phyloP scores from a whole-genome alignment of 2,888 invertebrate genomes.

The Apomyelois bistriatella region DNA sequence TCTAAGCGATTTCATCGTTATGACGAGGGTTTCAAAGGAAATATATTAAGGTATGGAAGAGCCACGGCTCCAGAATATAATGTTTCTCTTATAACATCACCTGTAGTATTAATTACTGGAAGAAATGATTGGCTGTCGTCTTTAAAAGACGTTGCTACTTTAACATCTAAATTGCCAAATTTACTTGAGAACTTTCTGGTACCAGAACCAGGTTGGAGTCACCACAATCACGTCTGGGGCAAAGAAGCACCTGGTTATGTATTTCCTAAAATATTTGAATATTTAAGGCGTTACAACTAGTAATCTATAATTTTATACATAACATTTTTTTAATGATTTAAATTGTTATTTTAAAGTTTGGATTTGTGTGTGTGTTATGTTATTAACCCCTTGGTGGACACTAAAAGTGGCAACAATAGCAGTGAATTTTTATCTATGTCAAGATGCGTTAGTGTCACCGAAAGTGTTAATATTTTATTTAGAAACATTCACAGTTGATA shows the following conservation, averaged over 20 bases:
- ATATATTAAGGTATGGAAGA: constrained; percentile 51
- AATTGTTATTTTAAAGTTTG: too few species aligned
- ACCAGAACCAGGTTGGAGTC: constrained; percentile 70
- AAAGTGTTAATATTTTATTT: too few species aligned
- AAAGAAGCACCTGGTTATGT: constrained; percentile 43
- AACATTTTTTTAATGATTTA: background rate
- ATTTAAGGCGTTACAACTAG: constrained; percentile 37
- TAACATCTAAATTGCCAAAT: constrained; percentile 77
- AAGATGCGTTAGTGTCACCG: too few species aligned
- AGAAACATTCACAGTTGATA: too few species aligned
- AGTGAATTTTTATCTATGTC: too few species aligned
- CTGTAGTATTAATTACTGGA: constrained; percentile 55
- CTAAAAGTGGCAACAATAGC: too few species aligned
- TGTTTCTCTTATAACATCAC: constrained; percentile 48
- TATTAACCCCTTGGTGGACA: too few species aligned
- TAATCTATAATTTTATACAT: too few species aligned
- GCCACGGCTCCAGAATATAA: constrained; percentile 56
- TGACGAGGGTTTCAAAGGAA: constrained; percentile 52
- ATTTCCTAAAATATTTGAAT: constrained; percentile 47
- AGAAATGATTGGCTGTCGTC: constrained; percentile 83
- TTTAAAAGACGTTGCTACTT: constrained; percentile 73
- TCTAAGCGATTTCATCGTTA: constrained; percentile 56
- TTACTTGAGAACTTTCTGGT: constrained; percentile 80
- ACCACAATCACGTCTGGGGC: constrained; percentile 62
- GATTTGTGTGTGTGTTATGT: too few species aligned